Conservation (phyloP, 2,113 vertebrate genomes). For the Pelodiscus sinensis region DNA sequence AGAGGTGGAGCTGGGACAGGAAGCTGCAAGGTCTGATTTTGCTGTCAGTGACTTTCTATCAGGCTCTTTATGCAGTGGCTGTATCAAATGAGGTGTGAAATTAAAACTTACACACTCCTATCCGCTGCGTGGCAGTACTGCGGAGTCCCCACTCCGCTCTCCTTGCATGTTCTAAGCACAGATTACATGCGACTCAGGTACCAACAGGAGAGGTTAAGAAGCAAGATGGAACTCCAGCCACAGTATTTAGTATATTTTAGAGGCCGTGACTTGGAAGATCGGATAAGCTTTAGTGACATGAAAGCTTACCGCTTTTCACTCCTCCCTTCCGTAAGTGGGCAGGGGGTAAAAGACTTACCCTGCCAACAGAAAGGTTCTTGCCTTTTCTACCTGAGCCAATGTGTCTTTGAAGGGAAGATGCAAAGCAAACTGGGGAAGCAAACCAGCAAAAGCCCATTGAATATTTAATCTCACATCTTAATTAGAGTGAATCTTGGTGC, state of each 20-base stretch:
- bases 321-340: background rate
- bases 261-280: background rate
- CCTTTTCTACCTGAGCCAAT: background rate
- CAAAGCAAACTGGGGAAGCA: background rate
- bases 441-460: background rate
- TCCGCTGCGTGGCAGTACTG: background rate
- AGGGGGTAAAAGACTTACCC: background rate
- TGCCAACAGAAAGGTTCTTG: rapidly evolving
- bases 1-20: background rate
- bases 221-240: rapidly evolving
- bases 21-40: background rate
- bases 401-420: background rate
- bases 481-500: background rate
- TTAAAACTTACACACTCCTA: background rate
- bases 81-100: background rate
- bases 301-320: background rate
- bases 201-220: background rate
- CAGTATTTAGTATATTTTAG: background rate
- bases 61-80: background rate
- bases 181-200: rapidly evolving
- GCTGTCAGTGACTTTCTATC: background rate
- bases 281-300: rapidly evolving
- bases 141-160: rapidly evolving
- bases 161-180: background rate
- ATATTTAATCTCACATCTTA: background rate